Evolutionary conservation across 2,797 vertebrate species (phyloP), one percentile per base, ranked within the genome.

Genomic region (Cirrhinus mrigala): DNA sequence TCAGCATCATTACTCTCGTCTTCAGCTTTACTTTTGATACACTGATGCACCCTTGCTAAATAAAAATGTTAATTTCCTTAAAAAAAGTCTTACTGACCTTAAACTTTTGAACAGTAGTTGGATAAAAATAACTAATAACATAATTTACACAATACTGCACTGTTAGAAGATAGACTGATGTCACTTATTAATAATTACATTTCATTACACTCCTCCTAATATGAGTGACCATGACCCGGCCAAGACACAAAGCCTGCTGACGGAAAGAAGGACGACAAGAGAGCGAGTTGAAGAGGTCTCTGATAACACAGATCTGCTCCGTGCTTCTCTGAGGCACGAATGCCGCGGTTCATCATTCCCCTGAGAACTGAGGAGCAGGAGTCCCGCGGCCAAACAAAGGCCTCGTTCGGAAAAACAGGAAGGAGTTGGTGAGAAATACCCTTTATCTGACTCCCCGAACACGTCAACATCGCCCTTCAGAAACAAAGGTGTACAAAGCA

Each of bases 351-450:
- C 96, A 94, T 95, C 91, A 92, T 96, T 97, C 97, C 97, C 97
- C 92, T 96, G 97, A 98, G 98, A 98, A 96, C 95, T 84, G 91
- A 95, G 95, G 95, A 94, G 93, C 92, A 93, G 95, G 96, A 95
- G 91, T 96, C 96, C 94, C 50, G 93, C 94, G 94, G 95, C 96
- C 95, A 97, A 98, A 99, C 98, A 99, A 99, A 98, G 97, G 97
- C 71, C 94, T 95, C 94, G 86, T 92, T 94, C 95, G 96, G 94
- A 98, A 99, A 96, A 99, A 98, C 98, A 99, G 98, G 98, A 99
- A 99, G 95, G 96, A 94, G 94, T 96, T 98, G 97, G 98, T 99
- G 98, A 99, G 97, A 99, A 99, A 98, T 98, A 96, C 96, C 95
- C 97, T 94, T 90, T 95, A 97, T 96, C 97, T 97, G 97, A 96